Percentiles rank a stretch among this genome's conserved stretches.
phyloP scores from a whole-genome alignment of 2,113 vertebrate species.

The Sebastes fasciatus region DNA sequence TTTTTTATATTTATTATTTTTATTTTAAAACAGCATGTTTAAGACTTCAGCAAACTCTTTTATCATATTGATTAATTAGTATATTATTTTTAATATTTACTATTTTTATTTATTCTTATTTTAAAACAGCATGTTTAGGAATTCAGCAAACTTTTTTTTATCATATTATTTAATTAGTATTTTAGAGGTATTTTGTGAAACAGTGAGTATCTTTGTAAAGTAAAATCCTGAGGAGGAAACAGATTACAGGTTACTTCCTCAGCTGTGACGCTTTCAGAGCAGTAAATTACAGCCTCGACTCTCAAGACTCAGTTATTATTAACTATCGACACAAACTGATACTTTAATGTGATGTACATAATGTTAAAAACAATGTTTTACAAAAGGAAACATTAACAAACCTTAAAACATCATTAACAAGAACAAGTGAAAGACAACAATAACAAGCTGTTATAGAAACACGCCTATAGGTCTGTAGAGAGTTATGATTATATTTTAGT shows the following conservation, averaged over 20 bases:
- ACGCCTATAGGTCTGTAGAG: too few relatives aligned
- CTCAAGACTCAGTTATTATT: not conserved
- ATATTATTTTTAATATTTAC: too few relatives aligned
- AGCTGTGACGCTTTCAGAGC: not conserved
- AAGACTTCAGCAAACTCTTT: too few relatives aligned
- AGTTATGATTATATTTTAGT: not conserved
- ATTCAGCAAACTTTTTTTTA: too few relatives aligned
- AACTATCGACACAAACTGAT: too few relatives aligned
- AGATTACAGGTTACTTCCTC: slow-evolving; percentile 41
- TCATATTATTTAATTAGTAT: not conserved
- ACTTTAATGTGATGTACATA: too few relatives aligned
- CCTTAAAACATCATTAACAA: not conserved
- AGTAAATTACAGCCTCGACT: slow-evolving; percentile 2
- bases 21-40: too few relatives aligned
- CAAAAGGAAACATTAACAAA: not conserved
- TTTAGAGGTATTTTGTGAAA: not conserved
- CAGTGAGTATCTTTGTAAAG: not conserved
- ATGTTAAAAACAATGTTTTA: not conserved
- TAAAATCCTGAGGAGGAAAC: not conserved
- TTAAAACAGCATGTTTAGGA: too few relatives aligned
- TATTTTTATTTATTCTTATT: too few relatives aligned
- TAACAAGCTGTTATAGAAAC: not conserved
- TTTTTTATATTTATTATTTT: too few relatives aligned
- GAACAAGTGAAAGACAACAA: not conserved
- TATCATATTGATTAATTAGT: too few relatives aligned